Evolutionary conservation across 2,888 invertebrate genomes (phyloP).

Genomic region (Cheilosia grossa): DNA sequence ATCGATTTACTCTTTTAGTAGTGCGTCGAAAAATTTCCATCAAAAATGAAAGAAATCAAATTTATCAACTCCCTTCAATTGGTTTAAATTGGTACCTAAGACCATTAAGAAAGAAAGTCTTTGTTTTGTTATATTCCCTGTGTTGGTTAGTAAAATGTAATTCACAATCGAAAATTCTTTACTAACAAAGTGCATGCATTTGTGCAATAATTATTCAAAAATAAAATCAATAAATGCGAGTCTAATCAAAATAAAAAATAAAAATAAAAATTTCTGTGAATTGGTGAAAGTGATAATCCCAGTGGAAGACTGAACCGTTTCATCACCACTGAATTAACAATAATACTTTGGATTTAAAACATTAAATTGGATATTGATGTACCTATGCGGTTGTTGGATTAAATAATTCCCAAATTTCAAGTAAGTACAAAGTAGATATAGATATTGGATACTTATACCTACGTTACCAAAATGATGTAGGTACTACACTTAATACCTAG

Average conservation of each 20-base stretch:
- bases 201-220: conserved; percentile 52
- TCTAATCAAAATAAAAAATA: background rate
- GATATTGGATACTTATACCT: too few species aligned
- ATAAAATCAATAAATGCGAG: conserved; percentile 1
- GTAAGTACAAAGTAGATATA: conserved; percentile 27
- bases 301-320: conserved; percentile 28
- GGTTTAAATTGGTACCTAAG: conserved; percentile 37
- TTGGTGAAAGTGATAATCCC: conserved; percentile 34
- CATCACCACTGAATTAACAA: conserved; percentile 5
- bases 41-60: conserved; percentile 27
- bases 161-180: conserved; percentile 22
- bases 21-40: conserved; percentile 13
- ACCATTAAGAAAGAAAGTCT: background rate
- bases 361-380: conserved; percentile 50
- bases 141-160: conserved; percentile 32
- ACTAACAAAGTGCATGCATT: conserved; percentile 16
- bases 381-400: conserved; percentile 34
- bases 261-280: conserved; percentile 26
- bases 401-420: conserved; percentile 1
- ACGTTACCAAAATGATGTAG: background rate
- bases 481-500: background rate
- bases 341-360: conserved; percentile 15
- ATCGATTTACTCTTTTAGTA: conserved; percentile 32
- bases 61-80: conserved; percentile 40
- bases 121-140: conserved; percentile 19